Conservation (phyloP, 2,113 vertebrate genomes). For the Anoplopoma fimbria region DNA sequence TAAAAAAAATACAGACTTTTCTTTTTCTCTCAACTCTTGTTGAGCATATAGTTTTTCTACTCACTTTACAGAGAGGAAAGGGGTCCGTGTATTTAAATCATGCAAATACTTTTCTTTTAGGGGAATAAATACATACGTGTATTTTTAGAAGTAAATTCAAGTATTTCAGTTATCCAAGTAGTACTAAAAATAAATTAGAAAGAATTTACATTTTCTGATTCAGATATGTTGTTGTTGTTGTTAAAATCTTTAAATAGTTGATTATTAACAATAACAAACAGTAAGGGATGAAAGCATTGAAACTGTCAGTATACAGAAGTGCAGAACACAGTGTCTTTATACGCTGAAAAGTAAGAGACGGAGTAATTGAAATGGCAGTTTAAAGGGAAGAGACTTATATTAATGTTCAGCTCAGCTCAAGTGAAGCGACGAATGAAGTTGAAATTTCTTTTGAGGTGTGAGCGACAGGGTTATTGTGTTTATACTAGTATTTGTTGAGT, state of each 20-base stretch:
- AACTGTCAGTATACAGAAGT: background rate
- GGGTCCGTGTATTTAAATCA: background rate
- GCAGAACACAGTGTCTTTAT: background rate
- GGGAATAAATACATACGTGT: background rate
- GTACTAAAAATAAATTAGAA: too few species aligned
- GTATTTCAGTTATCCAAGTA: background rate
- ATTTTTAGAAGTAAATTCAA: background rate
- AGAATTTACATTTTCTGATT: too few species aligned
- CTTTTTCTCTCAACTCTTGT: background rate
- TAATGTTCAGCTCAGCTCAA: background rate
- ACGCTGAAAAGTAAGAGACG: too few species aligned
- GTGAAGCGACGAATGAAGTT: too few species aligned
- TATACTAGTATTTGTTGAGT: background rate
- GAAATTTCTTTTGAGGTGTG: background rate
- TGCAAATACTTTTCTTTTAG: background rate
- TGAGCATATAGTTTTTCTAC: background rate
- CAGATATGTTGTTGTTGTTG: too few species aligned
- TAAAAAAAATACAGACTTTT: conserved; percentile 46
- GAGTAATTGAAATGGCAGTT: too few species aligned
- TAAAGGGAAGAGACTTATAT: background rate
- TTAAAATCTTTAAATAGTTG: background rate
- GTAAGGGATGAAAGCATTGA: background rate
- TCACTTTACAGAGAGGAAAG: background rate
- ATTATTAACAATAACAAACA: background rate
- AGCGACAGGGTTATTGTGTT: background rate